These are phyloP conservation scores for Sternarchorhynchus goeldii DNA, from an alignment of 2,797 vertebrate genomes.

Conservation along the genomic window DNA sequence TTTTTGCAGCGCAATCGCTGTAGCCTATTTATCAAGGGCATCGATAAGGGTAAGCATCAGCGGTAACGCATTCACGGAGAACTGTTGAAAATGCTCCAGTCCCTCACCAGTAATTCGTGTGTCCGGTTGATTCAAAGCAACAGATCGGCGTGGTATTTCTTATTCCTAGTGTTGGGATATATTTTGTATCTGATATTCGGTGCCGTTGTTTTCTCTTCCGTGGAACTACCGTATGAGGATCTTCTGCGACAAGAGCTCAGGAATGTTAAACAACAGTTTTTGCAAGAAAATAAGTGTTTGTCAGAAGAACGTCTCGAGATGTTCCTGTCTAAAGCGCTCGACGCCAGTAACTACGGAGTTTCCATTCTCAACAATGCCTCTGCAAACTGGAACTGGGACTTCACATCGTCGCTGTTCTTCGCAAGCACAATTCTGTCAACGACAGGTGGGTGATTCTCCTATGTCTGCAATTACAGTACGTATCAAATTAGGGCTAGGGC, in stretches of 20 bases:
- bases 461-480: not conserved
- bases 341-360: slow-evolving; percentile 94
- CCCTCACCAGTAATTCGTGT: slow-evolving; percentile 86
- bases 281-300: slow-evolving; percentile 87
- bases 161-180: slow-evolving; percentile 85
- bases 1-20: not conserved
- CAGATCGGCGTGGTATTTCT: slow-evolving; percentile 90
- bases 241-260: slow-evolving; percentile 87
- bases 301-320: slow-evolving; percentile 86
- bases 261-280: slow-evolving; percentile 84
- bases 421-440: slow-evolving; percentile 95
- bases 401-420: slow-evolving; percentile 94
- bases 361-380: slow-evolving; percentile 93
- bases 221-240: slow-evolving; percentile 93
- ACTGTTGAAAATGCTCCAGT: slow-evolving; percentile 84
- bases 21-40: not conserved
- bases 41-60: not conserved
- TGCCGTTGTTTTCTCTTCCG: slow-evolving; percentile 91
- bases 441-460: slow-evolving; percentile 79
- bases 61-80: not conserved
- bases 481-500: no score
- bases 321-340: slow-evolving; percentile 86
- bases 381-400: slow-evolving; percentile 97
- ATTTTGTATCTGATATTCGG: slow-evolving; percentile 90
- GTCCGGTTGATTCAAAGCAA: slow-evolving; percentile 88